phyloP scores from a whole-genome alignment of 2,797 vertebrate genomes.

The Pachyuromys duprasi region DNA sequence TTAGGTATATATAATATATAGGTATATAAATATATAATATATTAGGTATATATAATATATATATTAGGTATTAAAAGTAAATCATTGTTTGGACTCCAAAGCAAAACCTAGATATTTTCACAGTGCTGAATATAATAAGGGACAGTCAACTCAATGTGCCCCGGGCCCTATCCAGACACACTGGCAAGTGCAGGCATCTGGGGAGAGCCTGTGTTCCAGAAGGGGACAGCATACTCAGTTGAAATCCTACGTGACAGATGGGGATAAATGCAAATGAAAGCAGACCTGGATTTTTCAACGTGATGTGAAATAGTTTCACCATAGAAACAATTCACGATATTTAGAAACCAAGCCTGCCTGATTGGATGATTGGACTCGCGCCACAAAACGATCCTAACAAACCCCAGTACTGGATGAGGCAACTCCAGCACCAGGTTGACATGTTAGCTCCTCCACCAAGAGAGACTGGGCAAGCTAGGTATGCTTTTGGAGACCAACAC shows the following conservation, averaged over 20 bases:
- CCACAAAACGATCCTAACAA: background rate
- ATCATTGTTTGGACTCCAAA: background rate
- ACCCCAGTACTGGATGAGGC: background rate
- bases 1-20: background rate
- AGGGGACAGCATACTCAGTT: background rate
- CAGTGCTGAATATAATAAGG: background rate
- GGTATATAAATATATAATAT: too few relatives aligned
- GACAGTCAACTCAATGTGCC: background rate
- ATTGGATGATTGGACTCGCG: background rate
- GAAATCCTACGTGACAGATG: background rate
- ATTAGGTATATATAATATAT: too few relatives aligned
- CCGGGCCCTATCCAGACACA: background rate
- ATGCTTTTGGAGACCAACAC: background rate
- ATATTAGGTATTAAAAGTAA: background rate
- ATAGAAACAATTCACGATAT: background rate
- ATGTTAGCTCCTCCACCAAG: too few relatives aligned
- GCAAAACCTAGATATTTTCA: background rate
- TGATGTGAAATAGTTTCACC: background rate
- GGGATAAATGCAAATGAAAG: slow-evolving; percentile 3
- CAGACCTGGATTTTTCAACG: slow-evolving; percentile 4
- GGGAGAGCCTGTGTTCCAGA: background rate
- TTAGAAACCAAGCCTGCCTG: background rate
- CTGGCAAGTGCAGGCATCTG: background rate
- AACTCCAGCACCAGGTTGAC: background rate
- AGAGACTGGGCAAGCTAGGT: background rate